A percentile compares a stretch with the other conserved stretches of the same genome.
phyloP scores from a whole-genome alignment of 2,797 vertebrate genomes.

The Schizopygopsis pylzovi region DNA sequence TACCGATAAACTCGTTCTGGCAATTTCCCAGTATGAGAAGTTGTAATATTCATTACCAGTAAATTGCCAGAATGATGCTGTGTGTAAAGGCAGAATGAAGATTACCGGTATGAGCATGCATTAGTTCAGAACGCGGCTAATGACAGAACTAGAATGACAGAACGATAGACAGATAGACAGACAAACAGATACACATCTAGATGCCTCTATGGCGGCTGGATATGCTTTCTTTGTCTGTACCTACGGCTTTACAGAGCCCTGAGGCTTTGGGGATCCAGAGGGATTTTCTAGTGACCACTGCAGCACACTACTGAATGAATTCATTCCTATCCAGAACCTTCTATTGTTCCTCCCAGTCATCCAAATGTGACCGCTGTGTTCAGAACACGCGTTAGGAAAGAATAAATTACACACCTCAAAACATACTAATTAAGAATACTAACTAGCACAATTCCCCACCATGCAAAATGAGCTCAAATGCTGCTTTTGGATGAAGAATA shows the following conservation, averaged over 20 bases:
- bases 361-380: constrained; percentile 15
- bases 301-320: background rate
- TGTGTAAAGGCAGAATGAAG: no score
- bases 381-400: constrained; percentile 5
- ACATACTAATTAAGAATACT: constrained; percentile 20
- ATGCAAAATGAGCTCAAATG: constrained; percentile 34
- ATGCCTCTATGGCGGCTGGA: background rate
- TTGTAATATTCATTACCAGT: no score
- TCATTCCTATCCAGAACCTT: constrained; percentile 6
- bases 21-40: no score
- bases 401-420: constrained; percentile 42
- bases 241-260: background rate
- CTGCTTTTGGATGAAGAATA: constrained; percentile 33
- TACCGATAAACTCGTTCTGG: no score
- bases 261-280: background rate
- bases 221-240: background rate
- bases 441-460: background rate
- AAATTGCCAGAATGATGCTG: no score
- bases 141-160: no score
- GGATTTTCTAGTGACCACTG: background rate
- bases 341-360: constrained; percentile 8
- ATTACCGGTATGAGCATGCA: no score
- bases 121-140: no score
- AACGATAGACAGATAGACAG: background rate
- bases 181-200: background rate